Evolutionary conservation across 2,113 vertebrate species (phyloP).

Genomic region (Australoheros scitulus): DNA sequence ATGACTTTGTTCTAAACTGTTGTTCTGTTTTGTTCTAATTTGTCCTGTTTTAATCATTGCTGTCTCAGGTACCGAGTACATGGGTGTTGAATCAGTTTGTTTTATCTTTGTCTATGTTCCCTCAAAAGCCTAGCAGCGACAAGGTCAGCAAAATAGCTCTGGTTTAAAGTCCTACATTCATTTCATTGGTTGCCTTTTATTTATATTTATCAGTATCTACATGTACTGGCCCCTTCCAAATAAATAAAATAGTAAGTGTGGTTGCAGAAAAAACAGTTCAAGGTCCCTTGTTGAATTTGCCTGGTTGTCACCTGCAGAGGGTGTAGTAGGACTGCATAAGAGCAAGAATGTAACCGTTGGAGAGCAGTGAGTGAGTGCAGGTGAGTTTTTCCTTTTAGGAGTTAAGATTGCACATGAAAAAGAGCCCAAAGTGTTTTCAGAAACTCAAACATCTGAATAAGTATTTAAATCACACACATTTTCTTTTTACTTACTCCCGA

Average conservation of each 20-base stretch:
- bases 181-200: not conserved
- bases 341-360: not conserved
- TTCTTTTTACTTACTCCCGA: not conserved
- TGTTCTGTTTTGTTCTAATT: not conserved
- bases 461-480: slow-evolving; percentile 18
- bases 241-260: not conserved
- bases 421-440: not conserved
- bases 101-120: not conserved
- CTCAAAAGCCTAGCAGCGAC: not conserved
- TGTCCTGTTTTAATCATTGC: not conserved
- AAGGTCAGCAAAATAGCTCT: not conserved
- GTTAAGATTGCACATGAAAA: slow-evolving; percentile 6
- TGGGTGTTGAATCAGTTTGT: not conserved
- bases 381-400: not conserved
- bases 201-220: not conserved
- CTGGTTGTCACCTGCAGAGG: slow-evolving; percentile 66
- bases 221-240: not conserved
- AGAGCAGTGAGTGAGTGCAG: not conserved
- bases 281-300: not conserved
- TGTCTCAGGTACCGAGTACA: not conserved
- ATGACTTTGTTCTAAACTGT: not conserved
- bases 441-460: not conserved
- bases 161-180: not conserved
- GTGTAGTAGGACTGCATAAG: slow-evolving; percentile 63
- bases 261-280: not conserved